Base-by-base conservation (phyloP, 2,113 vertebrate species). In the Tyto alba region DNA sequence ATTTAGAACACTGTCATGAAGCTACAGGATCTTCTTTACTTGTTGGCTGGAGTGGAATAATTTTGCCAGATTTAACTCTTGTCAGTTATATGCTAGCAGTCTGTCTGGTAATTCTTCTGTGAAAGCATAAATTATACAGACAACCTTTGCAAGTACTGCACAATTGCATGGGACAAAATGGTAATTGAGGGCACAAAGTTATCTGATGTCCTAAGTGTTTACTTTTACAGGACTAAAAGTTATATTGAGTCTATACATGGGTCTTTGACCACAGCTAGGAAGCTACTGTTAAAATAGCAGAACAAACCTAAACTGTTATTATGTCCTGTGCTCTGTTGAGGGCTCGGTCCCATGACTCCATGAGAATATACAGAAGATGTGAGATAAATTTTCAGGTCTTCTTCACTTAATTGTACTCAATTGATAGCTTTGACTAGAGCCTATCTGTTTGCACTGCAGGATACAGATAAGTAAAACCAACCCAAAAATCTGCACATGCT, bases 21-120 rank as follows among this genome's bases (percentile, higher is more conserved):
- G 73, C 88, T 64, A 29, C 63, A 95, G 67, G 77, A 78, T 92
- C 56, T 88, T 88, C 76, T 93, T 84, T 57, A 59, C 83, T 60
- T 91, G 86, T 63, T 89, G 92, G 66, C 11, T 96, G 57, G 69
- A 93, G 89, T 79, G 90, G 56, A 91, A 86, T 85, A 94, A 92
- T 90, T 91, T 32, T 53, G 85, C 77, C 55, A 66, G 85, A 95
- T 86, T 94, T 72, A 52, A 62, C 60, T 88, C 40, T 56, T n/a
- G n/a, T 59, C 43, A 1, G 66, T 89, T 95, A 76, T 71, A 87
- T 76, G 76, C 59, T 87, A 50, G 52, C 29, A 67, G 80, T 89
- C 88, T 89, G 60, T 36, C 29, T 57, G 59, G n/a, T 66, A 64
- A 76, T 26, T n/a, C 8, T 55, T 64, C 62, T 50, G 43, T 25